These are phyloP conservation scores for Drosophila emarginata DNA, from an alignment of 2,888 invertebrate species.

Conservation along the genomic window DNA sequence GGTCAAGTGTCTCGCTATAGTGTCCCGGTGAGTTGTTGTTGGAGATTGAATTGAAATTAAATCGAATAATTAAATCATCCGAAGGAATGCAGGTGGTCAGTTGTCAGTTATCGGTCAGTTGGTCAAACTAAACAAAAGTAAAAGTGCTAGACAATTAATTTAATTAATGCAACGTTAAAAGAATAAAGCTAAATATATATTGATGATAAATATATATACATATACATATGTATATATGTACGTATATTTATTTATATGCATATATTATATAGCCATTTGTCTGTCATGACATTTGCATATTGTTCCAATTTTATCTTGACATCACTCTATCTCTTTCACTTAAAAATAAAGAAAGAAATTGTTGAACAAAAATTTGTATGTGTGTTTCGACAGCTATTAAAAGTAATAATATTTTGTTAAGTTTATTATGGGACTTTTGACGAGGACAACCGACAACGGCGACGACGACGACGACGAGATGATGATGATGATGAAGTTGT, in stretches of 20 bases:
- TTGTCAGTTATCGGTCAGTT: not conserved
- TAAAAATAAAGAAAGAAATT: slow-evolving; percentile 30
- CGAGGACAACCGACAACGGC: not conserved
- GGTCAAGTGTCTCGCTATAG: slow-evolving; percentile 10
- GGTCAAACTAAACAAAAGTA: slow-evolving; percentile 7
- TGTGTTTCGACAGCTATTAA: slow-evolving; percentile 56
- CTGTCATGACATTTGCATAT: slow-evolving; percentile 57
- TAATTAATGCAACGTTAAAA: slow-evolving; percentile 14
- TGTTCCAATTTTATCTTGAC: slow-evolving; percentile 62
- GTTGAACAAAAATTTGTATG: slow-evolving; percentile 3
- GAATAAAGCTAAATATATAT: not conserved
- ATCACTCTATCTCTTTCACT: slow-evolving; percentile 19
- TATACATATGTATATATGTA: slow-evolving; percentile 19
- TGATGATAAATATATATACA: slow-evolving; percentile 7
- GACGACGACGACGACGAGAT: not conserved
- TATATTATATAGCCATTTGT: slow-evolving; percentile 31
- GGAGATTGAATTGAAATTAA: not conserved
- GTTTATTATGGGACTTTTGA: slow-evolving; percentile 43
- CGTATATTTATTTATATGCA: slow-evolving; percentile 14
- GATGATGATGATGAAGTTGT: slow-evolving; percentile 8
- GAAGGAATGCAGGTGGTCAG: not conserved
- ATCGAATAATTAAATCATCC: not conserved
- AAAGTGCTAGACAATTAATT: slow-evolving; percentile 15
- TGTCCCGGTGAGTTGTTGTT: not conserved
- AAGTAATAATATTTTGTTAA: slow-evolving; percentile 63